These are phyloP conservation scores for Chromobotia macracanthus DNA, from an alignment of 2,797 vertebrate genomes.

Conservation along the genomic window DNA sequence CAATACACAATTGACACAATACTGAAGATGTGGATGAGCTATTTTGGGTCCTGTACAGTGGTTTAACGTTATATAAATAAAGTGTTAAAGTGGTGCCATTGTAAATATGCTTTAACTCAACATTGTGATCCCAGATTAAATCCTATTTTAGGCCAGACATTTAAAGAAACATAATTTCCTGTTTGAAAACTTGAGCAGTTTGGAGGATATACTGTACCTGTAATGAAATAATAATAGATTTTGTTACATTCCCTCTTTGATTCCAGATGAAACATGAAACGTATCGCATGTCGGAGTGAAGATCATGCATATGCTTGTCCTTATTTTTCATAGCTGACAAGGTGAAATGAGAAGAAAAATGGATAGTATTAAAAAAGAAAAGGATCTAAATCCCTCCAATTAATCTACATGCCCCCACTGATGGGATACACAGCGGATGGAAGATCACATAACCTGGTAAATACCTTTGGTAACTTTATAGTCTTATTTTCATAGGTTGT, in stretches of 20 bases:
- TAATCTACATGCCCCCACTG: conserved; percentile 28
- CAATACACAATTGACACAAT: background rate
- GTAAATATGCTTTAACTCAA: conserved; percentile 4
- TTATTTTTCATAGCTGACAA: conserved; percentile 24
- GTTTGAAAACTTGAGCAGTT: background rate
- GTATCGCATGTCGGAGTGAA: background rate
- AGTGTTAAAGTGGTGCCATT: background rate
- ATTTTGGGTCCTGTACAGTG: background rate
- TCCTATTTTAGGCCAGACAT: background rate
- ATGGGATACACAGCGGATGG: conserved; percentile 27
- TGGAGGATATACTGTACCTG: background rate
- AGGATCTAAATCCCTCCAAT: conserved; percentile 9
- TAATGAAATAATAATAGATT: conserved; percentile 8
- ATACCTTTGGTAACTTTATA: conserved; percentile 6
- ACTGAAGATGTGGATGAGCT: background rate
- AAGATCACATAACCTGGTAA: conserved; percentile 11
- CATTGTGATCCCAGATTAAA: conserved; percentile 29
- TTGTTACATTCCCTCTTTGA: conserved; percentile 13
- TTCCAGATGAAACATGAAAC: conserved; percentile 19
- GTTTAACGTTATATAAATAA: conserved; percentile 11
- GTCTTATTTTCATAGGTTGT: background rate
- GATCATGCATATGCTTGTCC: conserved; percentile 17
- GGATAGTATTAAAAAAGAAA: conserved; percentile 8
- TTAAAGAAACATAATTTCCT: background rate
- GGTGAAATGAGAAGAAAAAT: conserved; percentile 29